Evolutionary conservation across 2,113 vertebrate genomes (phyloP), one percentile per base, ranked within the genome.

Genomic region (Tichodroma muraria): DNA sequence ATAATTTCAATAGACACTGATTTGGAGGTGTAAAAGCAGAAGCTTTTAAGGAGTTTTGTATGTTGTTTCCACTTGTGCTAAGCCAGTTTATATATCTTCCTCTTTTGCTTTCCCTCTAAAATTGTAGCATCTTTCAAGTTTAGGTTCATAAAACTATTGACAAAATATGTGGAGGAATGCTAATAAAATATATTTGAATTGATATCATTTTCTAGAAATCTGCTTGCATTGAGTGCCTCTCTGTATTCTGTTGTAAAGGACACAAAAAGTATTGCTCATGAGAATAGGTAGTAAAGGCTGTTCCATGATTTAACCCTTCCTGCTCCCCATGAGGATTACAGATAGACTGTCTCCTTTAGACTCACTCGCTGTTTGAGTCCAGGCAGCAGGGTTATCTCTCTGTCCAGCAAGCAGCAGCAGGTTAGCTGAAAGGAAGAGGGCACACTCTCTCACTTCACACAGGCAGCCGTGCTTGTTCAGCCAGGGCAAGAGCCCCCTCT

Each of bases 381-480:
- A 42, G 40, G 28, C 66, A 47, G 35, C 15, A 49, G 61, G 42
- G 53, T 71, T 80, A 33, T 35, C n/a, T 23, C 44, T 63, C 57
- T 71, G 77, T 23, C 47, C 77, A 44, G 78, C 23, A 0, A 1
- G 45, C 53, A 77, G 59, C 68, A 71, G 71, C 66, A 50, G 45
- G 45, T 44, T 1, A 4, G 64, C 76, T 79, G 54, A 15, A 63
- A 33, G 7, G 79, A 76, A 13, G 16, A 38, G 80, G n/a, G 59
- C 68, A 42, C 24, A 8, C 3, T 57, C 27, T 31, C 20, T 49
- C 6, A 6, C 6, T 57, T 38, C 27, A 15, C 50, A 6, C 11
- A 40, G 60, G 9, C 57, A 66, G 57, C 56, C 1, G 0, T 3
- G 5, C 75, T 63, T 6, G 24, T 13, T 31, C 8, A 0, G 59